Percentiles rank a stretch among this genome's conserved stretches.
Conservation (phyloP, 2,113 vertebrate genomes). For the Macrotis lagotis region DNA sequence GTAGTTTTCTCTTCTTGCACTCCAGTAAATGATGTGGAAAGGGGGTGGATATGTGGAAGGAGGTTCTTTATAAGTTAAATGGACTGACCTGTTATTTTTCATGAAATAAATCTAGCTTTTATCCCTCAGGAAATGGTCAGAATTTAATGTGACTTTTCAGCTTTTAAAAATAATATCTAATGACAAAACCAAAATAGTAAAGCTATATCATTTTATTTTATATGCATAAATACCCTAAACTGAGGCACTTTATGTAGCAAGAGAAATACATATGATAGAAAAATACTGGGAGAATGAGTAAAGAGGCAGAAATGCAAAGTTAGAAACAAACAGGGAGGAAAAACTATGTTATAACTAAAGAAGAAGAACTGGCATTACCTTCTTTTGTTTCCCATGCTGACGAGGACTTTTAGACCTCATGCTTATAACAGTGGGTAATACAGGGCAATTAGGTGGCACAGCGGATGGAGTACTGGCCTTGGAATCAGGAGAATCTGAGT, state of each 20-base stretch:
- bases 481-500: too few species aligned
- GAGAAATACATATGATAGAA: neutral
- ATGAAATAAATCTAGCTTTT: neutral
- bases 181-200: neutral
- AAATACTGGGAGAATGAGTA: neutral
- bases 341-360: neutral
- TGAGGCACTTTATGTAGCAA: neutral
- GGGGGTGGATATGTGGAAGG: neutral
- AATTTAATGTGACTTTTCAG: neutral
- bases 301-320: neutral
- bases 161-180: conserved; percentile 15
- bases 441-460: too few species aligned
- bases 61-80: neutral
- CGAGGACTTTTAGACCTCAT: neutral
- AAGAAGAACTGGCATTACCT: neutral
- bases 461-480: too few species aligned
- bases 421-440: neutral
- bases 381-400: neutral
- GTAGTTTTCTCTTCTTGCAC: neutral
- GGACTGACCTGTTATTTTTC: neutral
- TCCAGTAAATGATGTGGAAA: neutral
- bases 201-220: neutral
- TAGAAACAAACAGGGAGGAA: neutral
- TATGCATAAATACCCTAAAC: neutral
- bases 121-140: neutral